Conservation (phyloP, 2,113 vertebrate genomes). For the Saccopteryx bilineata region DNA sequence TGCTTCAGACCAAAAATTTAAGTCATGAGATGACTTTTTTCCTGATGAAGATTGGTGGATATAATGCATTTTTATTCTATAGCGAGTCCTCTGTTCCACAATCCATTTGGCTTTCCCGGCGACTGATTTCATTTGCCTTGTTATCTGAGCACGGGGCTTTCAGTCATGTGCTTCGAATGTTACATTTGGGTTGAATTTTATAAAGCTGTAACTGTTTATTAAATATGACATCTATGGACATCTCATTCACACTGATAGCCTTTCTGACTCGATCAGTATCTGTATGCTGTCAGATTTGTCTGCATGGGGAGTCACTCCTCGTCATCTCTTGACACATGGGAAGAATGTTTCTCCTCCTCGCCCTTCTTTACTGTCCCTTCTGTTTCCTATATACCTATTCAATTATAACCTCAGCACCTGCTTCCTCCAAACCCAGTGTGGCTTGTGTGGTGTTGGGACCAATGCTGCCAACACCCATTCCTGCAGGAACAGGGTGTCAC, state of each 20-base stretch:
- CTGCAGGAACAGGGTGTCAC: slow-evolving; percentile 75
- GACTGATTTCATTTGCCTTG: slow-evolving; percentile 35
- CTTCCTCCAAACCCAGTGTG: slow-evolving; percentile 66
- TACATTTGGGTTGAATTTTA: slow-evolving; percentile 39
- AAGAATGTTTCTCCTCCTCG: slow-evolving; percentile 70
- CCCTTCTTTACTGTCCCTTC: slow-evolving; percentile 62
- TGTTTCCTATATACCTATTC: slow-evolving; percentile 68
- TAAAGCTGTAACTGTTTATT: slow-evolving; percentile 52
- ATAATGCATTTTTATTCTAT: slow-evolving; percentile 18
- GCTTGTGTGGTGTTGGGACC: slow-evolving; percentile 47
- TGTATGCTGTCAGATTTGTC: slow-evolving; percentile 34
- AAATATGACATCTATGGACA: not conserved
- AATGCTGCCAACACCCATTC: slow-evolving; percentile 58
- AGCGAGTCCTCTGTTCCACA: not conserved
- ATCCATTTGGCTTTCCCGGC: slow-evolving; percentile 21
- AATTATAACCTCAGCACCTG: slow-evolving; percentile 62
- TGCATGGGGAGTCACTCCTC: not conserved
- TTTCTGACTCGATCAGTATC: not conserved
- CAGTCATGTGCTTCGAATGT: slow-evolving; percentile 8
- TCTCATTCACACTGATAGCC: not conserved
- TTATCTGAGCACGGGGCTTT: slow-evolving; percentile 17
- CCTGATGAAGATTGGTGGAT: not conserved
- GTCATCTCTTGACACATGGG: slow-evolving; percentile 59
- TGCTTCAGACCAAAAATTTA: not conserved
- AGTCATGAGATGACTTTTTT: not conserved